Conservation (phyloP, 1,140 invertebrate species). For the Sipha flava region DNA sequence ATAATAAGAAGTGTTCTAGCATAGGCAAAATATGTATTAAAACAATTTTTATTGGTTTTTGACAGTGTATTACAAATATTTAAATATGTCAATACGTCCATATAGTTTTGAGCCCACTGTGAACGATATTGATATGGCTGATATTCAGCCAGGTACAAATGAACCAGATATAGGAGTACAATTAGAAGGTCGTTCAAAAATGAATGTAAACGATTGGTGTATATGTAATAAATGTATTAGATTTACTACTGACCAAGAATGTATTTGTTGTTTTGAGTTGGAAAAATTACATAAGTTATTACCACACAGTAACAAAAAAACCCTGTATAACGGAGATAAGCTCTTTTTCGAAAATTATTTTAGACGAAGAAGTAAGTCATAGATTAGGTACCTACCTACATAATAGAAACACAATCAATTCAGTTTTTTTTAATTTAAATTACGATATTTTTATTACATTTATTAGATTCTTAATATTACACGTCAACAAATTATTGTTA, state of each 20-base stretch:
- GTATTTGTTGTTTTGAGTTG: neutral
- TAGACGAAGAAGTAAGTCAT: neutral
- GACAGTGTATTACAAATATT: neutral
- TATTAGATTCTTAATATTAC: neutral
- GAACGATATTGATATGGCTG: too few species aligned
- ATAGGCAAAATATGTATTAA: too few species aligned
- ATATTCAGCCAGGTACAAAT: neutral
- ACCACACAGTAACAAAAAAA: neutral
- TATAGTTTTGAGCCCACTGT: too few species aligned
- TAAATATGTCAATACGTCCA: too few species aligned
- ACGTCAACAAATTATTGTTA: neutral
- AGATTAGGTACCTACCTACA: neutral
- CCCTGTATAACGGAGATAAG: neutral
- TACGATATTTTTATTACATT: neutral
- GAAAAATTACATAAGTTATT: neutral
- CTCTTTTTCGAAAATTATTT: neutral
- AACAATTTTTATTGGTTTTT: too few species aligned
- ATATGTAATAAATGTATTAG: neutral
- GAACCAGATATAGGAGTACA: neutral
- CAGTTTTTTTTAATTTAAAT: neutral
- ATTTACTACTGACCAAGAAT: neutral
- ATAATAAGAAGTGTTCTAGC: too few species aligned
- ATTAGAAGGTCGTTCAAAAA: neutral
- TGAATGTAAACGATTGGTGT: neutral
- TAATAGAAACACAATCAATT: neutral